Conservation (phyloP, 2,113 vertebrate species). For the Brachionichthys hirsutus region DNA sequence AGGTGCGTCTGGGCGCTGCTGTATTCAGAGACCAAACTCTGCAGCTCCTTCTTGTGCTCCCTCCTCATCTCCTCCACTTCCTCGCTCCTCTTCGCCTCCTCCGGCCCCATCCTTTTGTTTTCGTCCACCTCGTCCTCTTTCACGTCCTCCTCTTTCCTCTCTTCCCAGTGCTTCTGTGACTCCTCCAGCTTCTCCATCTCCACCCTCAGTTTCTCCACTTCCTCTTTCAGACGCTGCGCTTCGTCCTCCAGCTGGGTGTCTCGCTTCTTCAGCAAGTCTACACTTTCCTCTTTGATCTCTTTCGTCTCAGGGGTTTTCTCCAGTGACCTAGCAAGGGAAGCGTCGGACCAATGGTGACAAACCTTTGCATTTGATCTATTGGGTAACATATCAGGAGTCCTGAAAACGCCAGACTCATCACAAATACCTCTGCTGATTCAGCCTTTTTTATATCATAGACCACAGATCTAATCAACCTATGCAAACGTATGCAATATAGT, state of each 20-base stretch:
- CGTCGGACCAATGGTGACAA: not conserved
- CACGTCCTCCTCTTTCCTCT: slow-evolving; percentile 73
- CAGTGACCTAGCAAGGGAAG: slow-evolving; percentile 34
- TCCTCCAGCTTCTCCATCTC: slow-evolving; percentile 82
- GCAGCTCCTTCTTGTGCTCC: slow-evolving; percentile 82
- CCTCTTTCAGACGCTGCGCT: slow-evolving; percentile 70
- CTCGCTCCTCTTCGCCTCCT: slow-evolving; percentile 73
- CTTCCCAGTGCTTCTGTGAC: slow-evolving; percentile 79
- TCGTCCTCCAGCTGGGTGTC: slow-evolving; percentile 71
- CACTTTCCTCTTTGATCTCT: slow-evolving; percentile 52
- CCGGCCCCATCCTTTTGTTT: slow-evolving; percentile 71
- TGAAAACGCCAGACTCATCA: not conserved
- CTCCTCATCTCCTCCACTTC: slow-evolving; percentile 79
- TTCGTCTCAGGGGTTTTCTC: slow-evolving; percentile 32
- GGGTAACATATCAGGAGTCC: not conserved
- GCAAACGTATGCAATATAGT: no score
- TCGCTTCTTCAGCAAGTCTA: slow-evolving; percentile 46
- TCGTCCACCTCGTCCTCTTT: slow-evolving; percentile 72
- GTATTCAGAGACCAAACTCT: slow-evolving; percentile 85
- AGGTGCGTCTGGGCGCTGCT: slow-evolving; percentile 82
- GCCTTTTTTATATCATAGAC: no score
- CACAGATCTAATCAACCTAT: no score
- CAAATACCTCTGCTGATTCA: no score
- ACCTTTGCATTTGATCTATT: not conserved
- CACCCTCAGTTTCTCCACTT: slow-evolving; percentile 81